phyloP scores from a whole-genome alignment of 2,888 invertebrate genomes.

The Eulithis prunata region DNA sequence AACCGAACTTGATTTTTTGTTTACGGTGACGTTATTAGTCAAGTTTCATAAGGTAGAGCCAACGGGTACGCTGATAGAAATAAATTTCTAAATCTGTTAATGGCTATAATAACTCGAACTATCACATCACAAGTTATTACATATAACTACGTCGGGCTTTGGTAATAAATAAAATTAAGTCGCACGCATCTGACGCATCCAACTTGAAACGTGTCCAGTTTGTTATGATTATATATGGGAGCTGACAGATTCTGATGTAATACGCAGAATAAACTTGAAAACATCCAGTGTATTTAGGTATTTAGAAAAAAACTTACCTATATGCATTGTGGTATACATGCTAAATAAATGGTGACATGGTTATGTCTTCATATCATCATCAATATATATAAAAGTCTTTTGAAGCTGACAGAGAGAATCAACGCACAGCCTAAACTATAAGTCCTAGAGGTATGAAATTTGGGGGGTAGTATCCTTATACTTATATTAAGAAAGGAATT shows the following conservation, averaged over 20 bases:
- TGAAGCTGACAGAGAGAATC: no score
- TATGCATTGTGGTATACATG: no score
- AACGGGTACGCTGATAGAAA: slow-evolving; percentile 21
- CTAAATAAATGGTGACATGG: no score
- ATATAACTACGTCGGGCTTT: slow-evolving; percentile 1
- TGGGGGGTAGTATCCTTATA: no score
- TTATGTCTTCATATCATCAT: no score
- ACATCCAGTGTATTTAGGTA: no score
- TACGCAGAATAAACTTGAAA: no score
- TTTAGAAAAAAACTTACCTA: no score
- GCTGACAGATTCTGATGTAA: not conserved
- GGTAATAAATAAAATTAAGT: slow-evolving; percentile 16
- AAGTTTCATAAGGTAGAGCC: slow-evolving; percentile 18
- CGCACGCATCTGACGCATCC: not conserved
- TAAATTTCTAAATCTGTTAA: slow-evolving; percentile 22
- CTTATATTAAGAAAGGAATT: no score
- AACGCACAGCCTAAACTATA: no score
- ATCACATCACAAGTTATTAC: slow-evolving; percentile 4
- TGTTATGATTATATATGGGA: not conserved
- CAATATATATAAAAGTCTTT: no score
- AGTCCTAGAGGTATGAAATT: no score
- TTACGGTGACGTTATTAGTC: slow-evolving; percentile 20
- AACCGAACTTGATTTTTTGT: slow-evolving; percentile 19
- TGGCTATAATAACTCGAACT: slow-evolving; percentile 17
- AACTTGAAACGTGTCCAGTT: slow-evolving; percentile 10